Base-by-base conservation (phyloP, 2,113 vertebrate species). In the Crotalus viridis region DNA sequence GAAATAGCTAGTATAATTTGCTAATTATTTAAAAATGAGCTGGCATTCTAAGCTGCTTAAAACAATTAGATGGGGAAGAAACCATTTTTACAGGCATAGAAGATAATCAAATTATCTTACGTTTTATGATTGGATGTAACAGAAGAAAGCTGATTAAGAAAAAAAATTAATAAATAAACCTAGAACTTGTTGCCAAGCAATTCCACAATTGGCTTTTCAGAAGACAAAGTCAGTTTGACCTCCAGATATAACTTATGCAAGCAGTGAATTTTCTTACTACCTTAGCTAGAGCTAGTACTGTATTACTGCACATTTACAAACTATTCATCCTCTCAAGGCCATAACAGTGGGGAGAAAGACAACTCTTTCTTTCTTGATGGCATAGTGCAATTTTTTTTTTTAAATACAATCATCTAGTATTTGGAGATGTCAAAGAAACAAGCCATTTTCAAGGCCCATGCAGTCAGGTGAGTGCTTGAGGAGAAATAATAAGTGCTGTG, bases 271-370 rank as follows among this genome's bases (percentile, higher is more conserved):
- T 21, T 39, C 24, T 0, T 17, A 22, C 1, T n/a, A 69, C 61
- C 21, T 90, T 39, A 88, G 0, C n/a, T 85, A 64, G 12, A 0
- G 43, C 10, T 1, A 90, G 51, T 86, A 74, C 39, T 19, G 39
- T 0, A 0, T 0, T 5, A 91, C 46, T 87, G 43, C 22, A 59
- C 0, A 2, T 43, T 10, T 43, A 3, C 39, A 69, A 0, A 39
- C 39, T 81, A 85, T 1, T 1, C 46, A 19, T 0, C 24, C 17
- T 52, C 1, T 8, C 0, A 48, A 43, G 6, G 19, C 21, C 10
- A 81, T 13, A 4, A 9, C 1, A 0, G 7, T 21, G 33, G 7
- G 13, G 28, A 13, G 33, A 19, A 17, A 81, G 33, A 64, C 48
- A 52, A 10, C 12, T 19, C 90, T 0, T 56, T 54, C 33, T 6